These are phyloP conservation scores for Melanogrammus aeglefinus DNA, from an alignment of 2,797 vertebrate genomes.

Conservation along the genomic window DNA sequence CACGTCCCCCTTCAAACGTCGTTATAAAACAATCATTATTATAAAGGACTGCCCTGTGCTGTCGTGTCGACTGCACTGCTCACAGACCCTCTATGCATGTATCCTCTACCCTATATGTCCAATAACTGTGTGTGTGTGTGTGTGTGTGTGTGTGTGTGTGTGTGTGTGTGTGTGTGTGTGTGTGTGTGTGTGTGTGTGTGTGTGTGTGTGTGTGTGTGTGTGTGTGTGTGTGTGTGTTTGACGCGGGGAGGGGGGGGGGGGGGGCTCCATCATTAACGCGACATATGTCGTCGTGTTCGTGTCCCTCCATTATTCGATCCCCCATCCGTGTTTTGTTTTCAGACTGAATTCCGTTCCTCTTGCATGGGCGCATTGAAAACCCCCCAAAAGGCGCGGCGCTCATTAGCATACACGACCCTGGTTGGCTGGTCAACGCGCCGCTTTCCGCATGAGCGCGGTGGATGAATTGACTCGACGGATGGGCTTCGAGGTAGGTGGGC, in stretches of 20 bases:
- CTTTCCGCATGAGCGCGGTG: conserved; percentile 73
- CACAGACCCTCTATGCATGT: background rate
- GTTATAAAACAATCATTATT: background rate
- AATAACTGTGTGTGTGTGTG: background rate
- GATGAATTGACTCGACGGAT: conserved; percentile 34
- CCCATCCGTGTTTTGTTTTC: background rate
- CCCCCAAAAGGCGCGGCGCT: conserved; percentile 66
- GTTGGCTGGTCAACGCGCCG: conserved; percentile 71
- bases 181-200: too few relatives aligned
- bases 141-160: too few relatives aligned
- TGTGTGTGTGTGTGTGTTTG: too few relatives aligned
- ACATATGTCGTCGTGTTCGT: background rate
- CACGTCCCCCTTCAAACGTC: background rate
- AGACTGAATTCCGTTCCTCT: conserved; percentile 64
- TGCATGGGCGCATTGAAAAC: conserved; percentile 70
- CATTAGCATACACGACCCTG: conserved; percentile 76
- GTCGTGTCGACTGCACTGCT: background rate
- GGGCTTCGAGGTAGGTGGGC: conserved; percentile 78
- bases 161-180: too few relatives aligned
- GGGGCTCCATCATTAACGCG: background rate
- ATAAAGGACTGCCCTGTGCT: background rate
- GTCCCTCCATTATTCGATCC: background rate
- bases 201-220: too few relatives aligned
- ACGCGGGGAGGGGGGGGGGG: background rate
- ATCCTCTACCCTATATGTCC: too few relatives aligned